Evolutionary conservation across 2,888 invertebrate genomes (phyloP), one percentile per base, ranked within the genome.

Genomic region (Rhyacophila evoluta): DNA sequence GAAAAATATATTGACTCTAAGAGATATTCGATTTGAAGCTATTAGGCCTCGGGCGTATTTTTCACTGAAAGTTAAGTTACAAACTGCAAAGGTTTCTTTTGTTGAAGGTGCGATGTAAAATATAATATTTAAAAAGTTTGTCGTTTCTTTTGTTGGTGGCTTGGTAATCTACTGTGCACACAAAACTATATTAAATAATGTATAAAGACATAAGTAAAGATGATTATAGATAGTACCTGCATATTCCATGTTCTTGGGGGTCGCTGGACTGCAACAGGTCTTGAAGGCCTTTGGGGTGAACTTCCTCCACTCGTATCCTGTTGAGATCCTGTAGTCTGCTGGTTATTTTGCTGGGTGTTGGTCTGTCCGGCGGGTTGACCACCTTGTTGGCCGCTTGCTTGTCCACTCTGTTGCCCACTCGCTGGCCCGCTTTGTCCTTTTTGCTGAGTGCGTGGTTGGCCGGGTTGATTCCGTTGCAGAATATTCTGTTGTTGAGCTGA

Each of bases 161-260:
- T 5, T 38, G 1, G n/a, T n/a, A n/a, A n/a, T n/a, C n/a, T n/a
- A n/a, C n/a, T n/a, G n/a, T n/a, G n/a, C n/a, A n/a, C n/a, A n/a
- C n/a, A n/a, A n/a, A n/a, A n/a, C n/a, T n/a, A n/a, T n/a, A n/a
- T n/a, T n/a, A n/a, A n/a, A n/a, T n/a, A n/a, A n/a, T n/a, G n/a
- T n/a, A 33, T 33, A 33, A 33, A 2, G 29, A 33, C 6, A 33
- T 33, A 33, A 33, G 29, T 33, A 33, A 33, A 33, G 29, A 33
- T 33, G 68, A 55, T 41, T 28, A 55, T 29, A 25, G 67, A 28
- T 84, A 88, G 87, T 84, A 91, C 88, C 87, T 91, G 91, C 84
- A 88, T 88, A 83, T 89, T 91, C 91, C 91, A 91, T 80, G 90
- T 89, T 84, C 91, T 87, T 36, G 91, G 90, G 12, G 89, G 86